phyloP scores from a whole-genome alignment of 2,113 vertebrate genomes.

The Tursiops truncatus region DNA sequence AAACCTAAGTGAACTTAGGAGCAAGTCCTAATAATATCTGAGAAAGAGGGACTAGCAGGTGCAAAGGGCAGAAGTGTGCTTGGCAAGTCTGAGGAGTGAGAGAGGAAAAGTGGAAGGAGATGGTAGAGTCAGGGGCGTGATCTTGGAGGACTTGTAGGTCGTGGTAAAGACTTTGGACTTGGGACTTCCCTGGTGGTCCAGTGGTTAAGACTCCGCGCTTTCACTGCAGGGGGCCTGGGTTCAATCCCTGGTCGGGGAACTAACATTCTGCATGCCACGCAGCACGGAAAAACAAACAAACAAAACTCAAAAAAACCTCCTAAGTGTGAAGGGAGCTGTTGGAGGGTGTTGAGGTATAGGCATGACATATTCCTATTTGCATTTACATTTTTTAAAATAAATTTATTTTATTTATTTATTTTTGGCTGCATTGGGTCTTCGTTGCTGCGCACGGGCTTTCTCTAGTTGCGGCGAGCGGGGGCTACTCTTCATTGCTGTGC shows the following conservation, averaged over 20 bases:
- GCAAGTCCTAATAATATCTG: neutral
- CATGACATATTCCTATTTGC: neutral
- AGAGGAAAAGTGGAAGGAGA: neutral
- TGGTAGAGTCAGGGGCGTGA: accelerated
- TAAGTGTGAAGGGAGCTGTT: neutral
- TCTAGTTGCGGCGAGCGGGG: too few species aligned
- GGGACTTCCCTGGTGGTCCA: neutral
- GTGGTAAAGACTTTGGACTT: neutral
- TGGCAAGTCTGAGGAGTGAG: neutral
- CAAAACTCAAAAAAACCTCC: neutral
- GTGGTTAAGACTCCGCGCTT: neutral
- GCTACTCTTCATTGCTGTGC: too few species aligned
- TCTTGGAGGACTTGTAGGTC: neutral
- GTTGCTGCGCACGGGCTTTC: too few species aligned
- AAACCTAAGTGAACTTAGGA: neutral
- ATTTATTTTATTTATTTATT: too few species aligned
- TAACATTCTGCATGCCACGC: neutral
- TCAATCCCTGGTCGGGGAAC: neutral
- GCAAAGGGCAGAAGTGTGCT: neutral
- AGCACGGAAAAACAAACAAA: too few species aligned
- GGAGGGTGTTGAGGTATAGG: neutral
- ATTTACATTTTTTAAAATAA: neutral
- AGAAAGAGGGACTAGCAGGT: neutral
- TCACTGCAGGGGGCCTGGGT: neutral
- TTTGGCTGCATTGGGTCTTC: too few species aligned